Base-by-base conservation (phyloP, 2,888 invertebrate genomes). In the Axea sp. region DNA sequence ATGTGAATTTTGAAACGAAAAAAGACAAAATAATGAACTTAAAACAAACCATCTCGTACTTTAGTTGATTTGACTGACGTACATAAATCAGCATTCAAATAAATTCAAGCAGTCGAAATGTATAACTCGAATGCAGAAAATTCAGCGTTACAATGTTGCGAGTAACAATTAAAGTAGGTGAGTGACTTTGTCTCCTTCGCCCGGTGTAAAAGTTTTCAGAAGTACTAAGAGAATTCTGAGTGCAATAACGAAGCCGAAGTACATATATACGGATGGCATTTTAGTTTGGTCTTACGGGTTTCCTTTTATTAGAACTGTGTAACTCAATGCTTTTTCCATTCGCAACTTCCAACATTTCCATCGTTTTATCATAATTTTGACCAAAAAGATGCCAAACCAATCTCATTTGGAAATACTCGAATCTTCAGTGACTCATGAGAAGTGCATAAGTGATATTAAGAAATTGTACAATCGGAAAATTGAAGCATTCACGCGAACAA, bases 61-160 rank as follows among this genome's bases (percentile, higher is more conserved):
- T 55, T 15, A 17, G 49, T 15, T 51, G 45, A 62, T 53, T 62
- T 24, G 47, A 55, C 69, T 24, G 47, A 55, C 60, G 33, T 55
- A 55, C 62, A 62, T 71, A 62, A 71, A 71, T 71, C 57, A 62
- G 33, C 57, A 71, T 71, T 57, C 22, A 55, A 62, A 71, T 62
- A 62, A 55, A 55, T 62, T 47, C 47, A 49, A 47, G 45, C 35
- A 11, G 31, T 12, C 57, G 31, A 39, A 2, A 62, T 43, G 51
- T 41, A 43, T 47, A 45, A 43, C 9, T 22, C n/a, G 37, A 7
- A 35, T 15, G 3, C 12, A 49, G 33, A 19, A 47, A 33, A 41
- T 59, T 31, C 24, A 14, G 43, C 37, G 17, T 53, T 60, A 43
- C 55, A 47, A 55, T 33, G 19, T 45, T 37, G 26, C 41, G 19